Conservation (phyloP, 2,113 vertebrate genomes). For the Petromus typicus region DNA sequence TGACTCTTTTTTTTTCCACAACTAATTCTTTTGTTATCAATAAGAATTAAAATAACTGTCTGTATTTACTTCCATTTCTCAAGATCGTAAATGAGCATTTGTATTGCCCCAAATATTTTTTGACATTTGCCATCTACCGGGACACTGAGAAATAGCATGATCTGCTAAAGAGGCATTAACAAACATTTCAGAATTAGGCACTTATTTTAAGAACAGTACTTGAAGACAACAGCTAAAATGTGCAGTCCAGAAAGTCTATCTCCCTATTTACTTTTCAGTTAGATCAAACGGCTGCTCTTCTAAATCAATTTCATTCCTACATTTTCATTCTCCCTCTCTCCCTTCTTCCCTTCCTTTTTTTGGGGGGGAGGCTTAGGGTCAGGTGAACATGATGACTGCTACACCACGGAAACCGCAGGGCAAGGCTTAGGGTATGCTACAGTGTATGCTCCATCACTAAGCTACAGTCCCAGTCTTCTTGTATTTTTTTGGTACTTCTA, state of each 20-base stretch:
- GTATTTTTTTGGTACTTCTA: neutral
- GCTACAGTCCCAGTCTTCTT: neutral
- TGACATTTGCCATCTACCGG: neutral
- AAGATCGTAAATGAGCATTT: neutral
- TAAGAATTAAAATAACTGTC: neutral
- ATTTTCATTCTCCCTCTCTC: neutral
- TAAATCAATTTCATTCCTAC: conserved; percentile 22
- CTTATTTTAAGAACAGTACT: neutral
- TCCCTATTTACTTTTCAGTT: conserved; percentile 3
- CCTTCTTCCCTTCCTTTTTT: neutral
- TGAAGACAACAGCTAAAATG: neutral
- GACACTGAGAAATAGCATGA: neutral
- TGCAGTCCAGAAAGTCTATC: neutral
- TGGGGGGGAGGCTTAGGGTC: no score
- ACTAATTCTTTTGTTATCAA: neutral
- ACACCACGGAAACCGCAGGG: no score
- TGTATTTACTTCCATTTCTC: neutral
- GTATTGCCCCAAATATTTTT: neutral
- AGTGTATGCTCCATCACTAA: neutral
- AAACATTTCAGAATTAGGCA: no score
- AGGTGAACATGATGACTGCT: no score
- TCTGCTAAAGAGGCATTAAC: no score
- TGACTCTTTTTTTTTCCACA: neutral
- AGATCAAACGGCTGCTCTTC: conserved; percentile 35
- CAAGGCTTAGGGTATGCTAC: neutral